Base-by-base conservation (phyloP, 2,888 invertebrate genomes). In the Clivina fossor region DNA sequence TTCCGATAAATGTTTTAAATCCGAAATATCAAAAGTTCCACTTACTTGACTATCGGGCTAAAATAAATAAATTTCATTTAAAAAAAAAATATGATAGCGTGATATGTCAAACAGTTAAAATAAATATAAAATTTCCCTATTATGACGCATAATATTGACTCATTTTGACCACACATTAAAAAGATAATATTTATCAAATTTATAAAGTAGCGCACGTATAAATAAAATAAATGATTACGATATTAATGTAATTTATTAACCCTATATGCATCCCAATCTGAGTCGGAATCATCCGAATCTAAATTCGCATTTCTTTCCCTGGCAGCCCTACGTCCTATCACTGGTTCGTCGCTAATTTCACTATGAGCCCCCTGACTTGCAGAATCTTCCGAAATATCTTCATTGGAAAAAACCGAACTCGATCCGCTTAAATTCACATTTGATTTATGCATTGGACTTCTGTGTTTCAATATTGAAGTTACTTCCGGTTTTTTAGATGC, bases 221-320 rank as follows among this genome's bases (percentile, higher is more conserved):
- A n/a, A n/a, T n/a, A n/a, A n/a, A n/a, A n/a, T n/a, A n/a, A n/a
- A n/a, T n/a, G n/a, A n/a, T n/a, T n/a, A n/a, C n/a, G n/a, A n/a
- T n/a, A n/a, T n/a, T n/a, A n/a, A n/a, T n/a, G n/a, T n/a, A n/a
- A n/a, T n/a, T n/a, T n/a, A 76, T 76, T 74, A 76, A 83, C 80
- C 64, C 73, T 73, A 61, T 76, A 82, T 63, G 79, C 82, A 58
- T 88, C 88, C 77, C 86, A 84, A 70, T 90, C 90, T 0, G 87
- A 87, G 61, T 86, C 86, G 0, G 86, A 87, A 3, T 87, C 87
- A 13, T 85, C 84, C 0, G 84, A 85, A 56, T 83, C 81, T 58
- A 72, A 72, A 58, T 70, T 73, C 56, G 73, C 76, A 35, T 72
- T 74, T 57, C 69, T 72, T 64, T 85, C 84, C 57, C 83, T 74